Evolutionary conservation across 2,797 vertebrate species (phyloP), one percentile per base, ranked within the genome.

Genomic region (Clarias platycephalus): DNA sequence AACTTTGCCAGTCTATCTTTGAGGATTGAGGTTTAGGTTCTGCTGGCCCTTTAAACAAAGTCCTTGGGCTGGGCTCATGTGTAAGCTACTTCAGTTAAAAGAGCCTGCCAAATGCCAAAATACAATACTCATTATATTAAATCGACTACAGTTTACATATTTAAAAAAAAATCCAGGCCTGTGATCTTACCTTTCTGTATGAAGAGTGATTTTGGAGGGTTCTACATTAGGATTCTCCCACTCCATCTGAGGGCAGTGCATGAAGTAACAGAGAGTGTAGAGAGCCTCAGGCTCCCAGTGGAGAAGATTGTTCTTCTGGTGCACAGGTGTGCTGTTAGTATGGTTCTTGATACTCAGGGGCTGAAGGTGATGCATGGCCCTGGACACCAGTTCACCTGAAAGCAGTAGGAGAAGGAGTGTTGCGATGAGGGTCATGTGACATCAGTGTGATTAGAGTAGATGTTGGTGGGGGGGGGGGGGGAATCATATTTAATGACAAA

Each of bases 241-340:
- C 90, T 99, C 98, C 95, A 98, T 97, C 88, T 98, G 97, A 0
- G 97, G 97, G 88, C 97, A 99, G 94, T 99, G 98, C 97, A 99
- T 99, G 94, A 99, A 99, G 92, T 99, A 99, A 91, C 97, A 99
- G 58, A 99, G 97, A 0, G 98, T 99, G 90, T 99, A 98, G 75
- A 99, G 95, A 7, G 98, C 97, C 90, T 99, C 98, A 0, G 98
- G 97, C 28, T 97, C 96, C 98, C 98, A 99, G 93, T 98, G 97
- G 55, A 97, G 95, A 0, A 94, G 91, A 6, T 94, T 91, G 86
- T 95, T 95, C 93, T 96, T 97, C 90, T 97, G 96, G 91, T 98
- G 98, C 89, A 98, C 92, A 0, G 97, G 97, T 0, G 97, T 98
- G 82, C 97, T 97, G 0, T 97, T 98, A 89, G 93, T 96, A 0